Conservation (phyloP, 2,888 invertebrate species). For the Brachylomia viminalis region DNA sequence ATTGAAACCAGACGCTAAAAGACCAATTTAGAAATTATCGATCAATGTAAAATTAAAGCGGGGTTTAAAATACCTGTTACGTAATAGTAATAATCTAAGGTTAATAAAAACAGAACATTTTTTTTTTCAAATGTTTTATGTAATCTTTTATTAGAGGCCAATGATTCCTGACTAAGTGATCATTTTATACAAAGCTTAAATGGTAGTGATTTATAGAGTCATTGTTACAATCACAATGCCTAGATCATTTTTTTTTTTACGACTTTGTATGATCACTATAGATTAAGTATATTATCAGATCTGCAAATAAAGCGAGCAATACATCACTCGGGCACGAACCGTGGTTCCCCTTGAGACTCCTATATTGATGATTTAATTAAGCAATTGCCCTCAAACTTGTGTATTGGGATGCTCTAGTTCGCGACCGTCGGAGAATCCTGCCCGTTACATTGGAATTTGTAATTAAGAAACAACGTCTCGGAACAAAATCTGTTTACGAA, state of each 20-base stretch:
- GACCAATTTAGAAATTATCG: constrained; percentile 2
- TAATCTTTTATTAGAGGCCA: not conserved
- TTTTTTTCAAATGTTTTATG: not conserved
- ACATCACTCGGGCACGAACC: constrained; percentile 71
- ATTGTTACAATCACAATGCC: not conserved
- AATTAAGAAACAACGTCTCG: constrained; percentile 85
- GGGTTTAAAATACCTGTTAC: not conserved
- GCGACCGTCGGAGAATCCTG: constrained; percentile 73
- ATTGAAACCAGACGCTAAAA: constrained; percentile 25
- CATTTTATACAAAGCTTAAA: not conserved
- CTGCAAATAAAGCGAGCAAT: constrained; percentile 66
- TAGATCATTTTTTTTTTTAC: not conserved
- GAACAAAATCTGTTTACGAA: constrained; percentile 83
- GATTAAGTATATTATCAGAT: constrained; percentile 19
- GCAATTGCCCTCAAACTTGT: constrained; percentile 76
- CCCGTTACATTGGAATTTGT: constrained; percentile 82
- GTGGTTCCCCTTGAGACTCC: constrained; percentile 66
- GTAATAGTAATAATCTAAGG: not conserved
- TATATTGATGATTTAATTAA: constrained; percentile 87
- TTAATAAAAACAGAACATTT: not conserved
- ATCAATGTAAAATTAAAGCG: constrained; percentile 4
- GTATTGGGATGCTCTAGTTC: constrained; percentile 71
- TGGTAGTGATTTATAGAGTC: not conserved
- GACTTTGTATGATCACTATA: not conserved
- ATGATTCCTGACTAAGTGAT: not conserved